Evolutionary conservation across 2,797 vertebrate species (phyloP).

Genomic region (Hemibagrus guttatus): DNA sequence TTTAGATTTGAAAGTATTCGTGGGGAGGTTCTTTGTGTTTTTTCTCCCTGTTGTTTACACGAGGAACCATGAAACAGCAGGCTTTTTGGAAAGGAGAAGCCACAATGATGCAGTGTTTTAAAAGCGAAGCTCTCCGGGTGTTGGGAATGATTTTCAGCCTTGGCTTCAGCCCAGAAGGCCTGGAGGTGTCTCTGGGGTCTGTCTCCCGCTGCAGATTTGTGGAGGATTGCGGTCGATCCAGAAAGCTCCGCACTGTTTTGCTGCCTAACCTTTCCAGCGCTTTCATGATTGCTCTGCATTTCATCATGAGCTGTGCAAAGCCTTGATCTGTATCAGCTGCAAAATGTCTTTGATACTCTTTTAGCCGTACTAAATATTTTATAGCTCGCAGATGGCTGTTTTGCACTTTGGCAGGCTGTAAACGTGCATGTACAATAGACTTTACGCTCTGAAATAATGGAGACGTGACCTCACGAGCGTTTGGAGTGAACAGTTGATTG

Average conservation of each 20-base stretch:
- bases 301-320: slow-evolving; percentile 28
- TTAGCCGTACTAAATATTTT: slow-evolving; percentile 33
- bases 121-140: slow-evolving; percentile 8
- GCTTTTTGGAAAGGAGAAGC: slow-evolving; percentile 9
- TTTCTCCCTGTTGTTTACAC: slow-evolving; percentile 37
- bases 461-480: not conserved
- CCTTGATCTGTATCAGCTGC: slow-evolving; percentile 21
- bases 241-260: slow-evolving; percentile 15
- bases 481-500: not conserved
- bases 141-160: not conserved
- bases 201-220: slow-evolving; percentile 20
- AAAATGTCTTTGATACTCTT: slow-evolving; percentile 44
- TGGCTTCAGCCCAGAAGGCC: slow-evolving; percentile 19
- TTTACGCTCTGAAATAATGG: slow-evolving; percentile 1
- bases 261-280: slow-evolving; percentile 22
- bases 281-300: slow-evolving; percentile 33
- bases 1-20: slow-evolving; percentile 42
- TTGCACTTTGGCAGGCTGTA: slow-evolving; percentile 20
- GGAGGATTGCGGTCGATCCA: slow-evolving; percentile 19
- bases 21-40: slow-evolving; percentile 32
- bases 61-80: slow-evolving; percentile 10
- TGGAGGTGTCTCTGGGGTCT: slow-evolving; percentile 21
- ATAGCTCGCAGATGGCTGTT: slow-evolving; percentile 24
- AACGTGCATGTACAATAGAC: not conserved
- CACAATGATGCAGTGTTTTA: not conserved